These are phyloP conservation scores for Coleophora flavipennella DNA, from an alignment of 2,888 invertebrate genomes.

Conservation along the genomic window DNA sequence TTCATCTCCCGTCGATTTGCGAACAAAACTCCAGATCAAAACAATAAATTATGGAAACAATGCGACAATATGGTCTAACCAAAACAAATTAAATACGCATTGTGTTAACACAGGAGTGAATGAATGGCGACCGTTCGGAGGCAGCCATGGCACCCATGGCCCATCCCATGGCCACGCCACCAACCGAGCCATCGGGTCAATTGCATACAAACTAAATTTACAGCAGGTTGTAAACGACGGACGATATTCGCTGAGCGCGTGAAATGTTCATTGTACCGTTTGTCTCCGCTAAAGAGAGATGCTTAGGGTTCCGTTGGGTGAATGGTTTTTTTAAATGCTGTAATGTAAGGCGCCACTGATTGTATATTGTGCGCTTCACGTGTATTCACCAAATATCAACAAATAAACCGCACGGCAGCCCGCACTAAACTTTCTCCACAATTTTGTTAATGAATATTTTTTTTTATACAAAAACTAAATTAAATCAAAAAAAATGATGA, in stretches of 20 bases:
- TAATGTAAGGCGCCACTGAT: too few relatives aligned
- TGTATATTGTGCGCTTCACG: too few relatives aligned
- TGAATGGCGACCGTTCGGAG: constrained; percentile 50
- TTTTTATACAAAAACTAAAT: too few relatives aligned
- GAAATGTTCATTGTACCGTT: constrained; percentile 19
- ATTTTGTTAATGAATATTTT: too few relatives aligned
- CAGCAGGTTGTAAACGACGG: constrained; percentile 28
- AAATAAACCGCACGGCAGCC: too few relatives aligned
- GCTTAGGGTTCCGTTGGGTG: too few relatives aligned
- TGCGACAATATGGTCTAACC: constrained; percentile 49
- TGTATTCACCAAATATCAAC: too few relatives aligned
- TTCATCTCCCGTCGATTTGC: constrained; percentile 28
- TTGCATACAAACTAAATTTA: too few relatives aligned
- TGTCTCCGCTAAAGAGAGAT: constrained; percentile 2
- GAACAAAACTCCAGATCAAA: constrained; percentile 32
- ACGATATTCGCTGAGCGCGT: constrained; percentile 17
- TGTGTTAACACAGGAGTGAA: constrained; percentile 6
- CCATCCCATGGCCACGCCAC: constrained; percentile 31
- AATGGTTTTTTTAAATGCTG: too few relatives aligned
- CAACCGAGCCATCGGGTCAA: constrained; percentile 43
- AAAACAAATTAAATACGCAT: constrained; percentile 60
- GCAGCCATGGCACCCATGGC: too few relatives aligned
- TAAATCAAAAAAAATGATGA: too few relatives aligned
- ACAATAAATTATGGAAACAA: constrained; percentile 49
- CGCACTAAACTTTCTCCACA: too few relatives aligned